Percentiles rank a stretch among this genome's conserved stretches.
Evolutionary conservation across 2,888 invertebrate genomes (phyloP).

Genomic region (Orchesellides sinensis): DNA sequence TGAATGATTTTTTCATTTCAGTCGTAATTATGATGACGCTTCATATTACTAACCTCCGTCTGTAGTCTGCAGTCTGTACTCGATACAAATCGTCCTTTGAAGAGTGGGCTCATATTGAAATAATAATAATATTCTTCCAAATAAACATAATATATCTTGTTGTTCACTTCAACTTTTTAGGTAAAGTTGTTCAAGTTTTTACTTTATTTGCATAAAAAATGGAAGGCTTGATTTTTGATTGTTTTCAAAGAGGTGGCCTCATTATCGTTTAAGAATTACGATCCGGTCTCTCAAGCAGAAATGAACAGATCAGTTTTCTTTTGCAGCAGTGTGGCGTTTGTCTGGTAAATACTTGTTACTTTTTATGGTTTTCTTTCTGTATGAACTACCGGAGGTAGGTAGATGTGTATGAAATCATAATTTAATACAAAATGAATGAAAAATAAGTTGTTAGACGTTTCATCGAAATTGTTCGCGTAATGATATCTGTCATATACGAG

Average conservation of each 20-base stretch:
- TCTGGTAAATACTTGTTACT: too few species aligned
- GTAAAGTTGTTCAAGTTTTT: slow-evolving; percentile 57
- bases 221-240: slow-evolving; percentile 56
- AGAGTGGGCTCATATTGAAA: slow-evolving; percentile 26
- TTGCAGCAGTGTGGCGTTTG: background rate
- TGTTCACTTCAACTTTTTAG: slow-evolving; percentile 37
- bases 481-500: slow-evolving; percentile 27
- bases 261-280: slow-evolving; percentile 49
- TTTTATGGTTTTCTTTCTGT: background rate
- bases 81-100: background rate
- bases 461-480: slow-evolving; percentile 53
- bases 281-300: slow-evolving; percentile 18
- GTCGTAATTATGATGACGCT: background rate
- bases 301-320: slow-evolving; percentile 31
- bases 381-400: background rate
- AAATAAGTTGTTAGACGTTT: slow-evolving; percentile 38
- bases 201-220: slow-evolving; percentile 55
- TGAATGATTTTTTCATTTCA: background rate
- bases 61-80: background rate
- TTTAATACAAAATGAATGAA: slow-evolving; percentile 31
- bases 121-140: slow-evolving; percentile 34
- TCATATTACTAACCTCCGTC: background rate
- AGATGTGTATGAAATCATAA: slow-evolving; percentile 14
- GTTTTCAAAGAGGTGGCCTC: slow-evolving; percentile 56
- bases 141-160: slow-evolving; percentile 50